phyloP scores from a whole-genome alignment of 2,113 vertebrate species.

The Chelonoidis abingdonii region DNA sequence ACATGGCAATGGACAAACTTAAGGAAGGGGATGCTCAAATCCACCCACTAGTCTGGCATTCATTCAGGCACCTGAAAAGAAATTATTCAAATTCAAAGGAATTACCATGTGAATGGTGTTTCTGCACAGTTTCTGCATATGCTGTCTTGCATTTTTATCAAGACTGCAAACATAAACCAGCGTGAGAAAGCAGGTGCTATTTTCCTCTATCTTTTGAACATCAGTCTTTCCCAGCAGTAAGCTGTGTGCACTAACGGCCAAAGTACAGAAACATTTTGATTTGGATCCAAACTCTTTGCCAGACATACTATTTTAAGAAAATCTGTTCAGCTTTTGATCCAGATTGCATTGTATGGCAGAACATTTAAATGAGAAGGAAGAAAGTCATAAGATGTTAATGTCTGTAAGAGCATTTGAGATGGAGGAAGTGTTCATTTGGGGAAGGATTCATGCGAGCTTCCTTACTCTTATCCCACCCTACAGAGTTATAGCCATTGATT shows the following conservation, averaged over 20 bases:
- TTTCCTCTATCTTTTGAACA: conserved; percentile 78
- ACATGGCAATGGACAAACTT: conserved; percentile 52
- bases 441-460: conserved; percentile 46
- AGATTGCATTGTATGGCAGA: conserved; percentile 68
- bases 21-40: conserved; percentile 62
- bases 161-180: conserved; percentile 76
- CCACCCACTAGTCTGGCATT: conserved; percentile 66
- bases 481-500: conserved; percentile 64
- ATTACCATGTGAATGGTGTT: conserved; percentile 83
- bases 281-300: conserved; percentile 62
- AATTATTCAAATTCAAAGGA: conserved; percentile 80
- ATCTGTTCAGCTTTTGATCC: conserved; percentile 62
- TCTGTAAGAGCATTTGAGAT: conserved; percentile 46
- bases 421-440: conserved; percentile 53
- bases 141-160: conserved; percentile 82
- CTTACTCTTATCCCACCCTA: conserved; percentile 45
- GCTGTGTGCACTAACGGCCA: conserved; percentile 57
- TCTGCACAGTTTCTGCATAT: conserved; percentile 77
- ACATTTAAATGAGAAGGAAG: conserved; percentile 69
- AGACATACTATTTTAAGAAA: conserved; percentile 56
- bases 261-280: conserved; percentile 72
- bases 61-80: conserved; percentile 80
- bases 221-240: conserved; percentile 79
- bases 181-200: conserved; percentile 83
- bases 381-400: conserved; percentile 36